phyloP scores from a whole-genome alignment of 2,888 invertebrate species.

The Drosophila hamatofila region DNA sequence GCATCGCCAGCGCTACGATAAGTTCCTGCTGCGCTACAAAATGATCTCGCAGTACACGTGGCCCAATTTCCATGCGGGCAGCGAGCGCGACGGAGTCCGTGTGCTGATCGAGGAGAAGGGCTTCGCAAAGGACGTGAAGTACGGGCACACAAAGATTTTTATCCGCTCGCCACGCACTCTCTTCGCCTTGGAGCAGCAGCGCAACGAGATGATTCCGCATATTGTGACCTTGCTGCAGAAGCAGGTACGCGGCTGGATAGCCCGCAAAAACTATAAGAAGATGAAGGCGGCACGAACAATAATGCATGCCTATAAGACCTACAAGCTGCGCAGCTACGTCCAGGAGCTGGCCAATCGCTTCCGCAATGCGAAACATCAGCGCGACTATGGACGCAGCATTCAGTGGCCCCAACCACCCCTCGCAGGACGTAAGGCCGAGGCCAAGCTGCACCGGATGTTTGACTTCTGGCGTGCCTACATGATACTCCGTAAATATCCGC shows the following conservation, averaged over 20 bases:
- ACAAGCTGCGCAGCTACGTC: constrained; percentile 91
- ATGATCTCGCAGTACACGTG: constrained; percentile 98
- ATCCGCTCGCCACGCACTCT: constrained; percentile 96
- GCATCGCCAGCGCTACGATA: constrained; percentile 96
- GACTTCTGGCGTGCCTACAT: constrained; percentile 95
- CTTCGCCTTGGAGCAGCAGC: constrained; percentile 94
- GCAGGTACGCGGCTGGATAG: constrained; percentile 94
- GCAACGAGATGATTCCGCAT: constrained; percentile 94
- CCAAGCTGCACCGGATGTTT: constrained; percentile 88
- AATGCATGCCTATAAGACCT: constrained; percentile 90
- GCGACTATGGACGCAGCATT: constrained; percentile 92
- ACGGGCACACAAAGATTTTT: constrained; percentile 98
- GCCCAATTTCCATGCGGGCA: constrained; percentile 95
- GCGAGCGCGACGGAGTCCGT: constrained; percentile 92
- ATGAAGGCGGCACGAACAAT: constrained; percentile 94
- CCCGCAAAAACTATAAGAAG: constrained; percentile 92
- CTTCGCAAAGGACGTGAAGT: constrained; percentile 93
- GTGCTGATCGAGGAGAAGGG: constrained; percentile 93
- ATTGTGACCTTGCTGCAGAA: constrained; percentile 98
- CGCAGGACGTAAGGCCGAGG: constrained; percentile 88
- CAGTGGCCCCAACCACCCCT: constrained; percentile 93
- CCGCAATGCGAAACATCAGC: constrained; percentile 88
- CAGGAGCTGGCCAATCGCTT: constrained; percentile 88
- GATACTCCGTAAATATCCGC: constrained; percentile 92
- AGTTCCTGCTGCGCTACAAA: constrained; percentile 97